These are phyloP conservation scores for Trissolcus basalis DNA, from an alignment of 1,140 invertebrate species.

Conservation along the genomic window DNA sequence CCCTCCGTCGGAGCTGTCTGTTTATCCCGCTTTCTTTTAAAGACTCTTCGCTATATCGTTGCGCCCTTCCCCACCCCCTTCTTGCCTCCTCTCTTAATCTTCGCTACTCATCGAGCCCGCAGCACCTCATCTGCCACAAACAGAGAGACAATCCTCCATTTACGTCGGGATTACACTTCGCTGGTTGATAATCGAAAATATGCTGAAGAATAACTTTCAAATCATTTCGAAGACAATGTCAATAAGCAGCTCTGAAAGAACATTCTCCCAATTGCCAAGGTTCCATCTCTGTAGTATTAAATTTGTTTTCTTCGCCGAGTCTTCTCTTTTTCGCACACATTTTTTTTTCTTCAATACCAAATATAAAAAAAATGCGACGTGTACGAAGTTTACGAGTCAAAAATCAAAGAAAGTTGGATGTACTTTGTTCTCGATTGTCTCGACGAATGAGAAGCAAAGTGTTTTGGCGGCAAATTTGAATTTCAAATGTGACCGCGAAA, in stretches of 20 bases:
- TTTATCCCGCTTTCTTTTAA: constrained; percentile 76
- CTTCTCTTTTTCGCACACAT: too few relatives aligned
- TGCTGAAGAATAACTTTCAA: constrained; percentile 70
- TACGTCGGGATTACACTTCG: constrained; percentile 74
- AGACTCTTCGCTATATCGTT: constrained; percentile 67
- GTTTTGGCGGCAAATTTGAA: too few relatives aligned
- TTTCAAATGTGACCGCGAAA: too few relatives aligned
- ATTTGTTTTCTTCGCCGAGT: too few relatives aligned
- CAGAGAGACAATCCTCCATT: constrained; percentile 73
- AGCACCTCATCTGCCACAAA: constrained; percentile 68
- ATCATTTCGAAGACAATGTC: constrained; percentile 63
- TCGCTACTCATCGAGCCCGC: constrained; percentile 64
- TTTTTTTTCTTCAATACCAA: too few relatives aligned
- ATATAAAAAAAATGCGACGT: too few relatives aligned
- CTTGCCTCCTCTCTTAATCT: constrained; percentile 35
- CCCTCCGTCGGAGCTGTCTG: constrained; percentile 73
- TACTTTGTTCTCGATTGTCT: too few relatives aligned
- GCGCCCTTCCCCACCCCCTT: constrained; percentile 20
- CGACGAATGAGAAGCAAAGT: too few relatives aligned
- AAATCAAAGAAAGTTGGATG: too few relatives aligned
- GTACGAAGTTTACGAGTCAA: too few relatives aligned
- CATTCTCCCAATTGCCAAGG: too few relatives aligned
- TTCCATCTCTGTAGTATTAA: not conserved
- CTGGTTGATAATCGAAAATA: constrained; percentile 75
- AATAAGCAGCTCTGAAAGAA: constrained; percentile 36